A percentile compares a stretch with the other conserved stretches of the same genome.
These are phyloP conservation scores for Cecidostiba fungosa DNA, from an alignment of 2,888 invertebrate genomes.

Conservation along the genomic window DNA sequence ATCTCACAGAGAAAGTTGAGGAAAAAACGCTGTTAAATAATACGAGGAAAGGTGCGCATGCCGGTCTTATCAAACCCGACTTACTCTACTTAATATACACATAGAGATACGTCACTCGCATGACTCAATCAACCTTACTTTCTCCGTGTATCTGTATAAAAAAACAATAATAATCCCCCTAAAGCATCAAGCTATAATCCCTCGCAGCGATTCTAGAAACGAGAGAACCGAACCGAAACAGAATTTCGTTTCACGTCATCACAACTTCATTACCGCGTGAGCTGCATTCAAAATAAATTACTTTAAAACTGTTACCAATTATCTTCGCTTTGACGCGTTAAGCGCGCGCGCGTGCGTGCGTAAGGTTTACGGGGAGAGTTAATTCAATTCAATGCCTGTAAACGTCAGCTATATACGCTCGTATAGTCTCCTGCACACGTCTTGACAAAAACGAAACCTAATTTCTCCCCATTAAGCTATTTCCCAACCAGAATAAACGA, in stretches of 20 bases:
- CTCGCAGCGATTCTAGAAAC: background rate
- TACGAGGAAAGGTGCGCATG: too few species aligned
- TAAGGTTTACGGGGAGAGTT: conserved; percentile 9
- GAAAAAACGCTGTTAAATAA: too few species aligned
- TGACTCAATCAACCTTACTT: too few species aligned
- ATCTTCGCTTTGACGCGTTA: conserved; percentile 13
- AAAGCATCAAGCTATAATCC: background rate
- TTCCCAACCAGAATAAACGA: background rate
- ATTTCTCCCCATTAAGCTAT: background rate
- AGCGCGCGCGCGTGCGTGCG: background rate
- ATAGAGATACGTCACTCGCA: too few species aligned
- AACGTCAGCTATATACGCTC: background rate
- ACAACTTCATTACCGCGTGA: background rate
- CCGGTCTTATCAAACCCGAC: too few species aligned
- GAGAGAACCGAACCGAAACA: too few species aligned
- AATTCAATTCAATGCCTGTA: conserved; percentile 4
- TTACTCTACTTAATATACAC: too few species aligned
- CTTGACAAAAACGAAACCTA: conserved; percentile 6
- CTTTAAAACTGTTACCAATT: conserved; percentile 15
- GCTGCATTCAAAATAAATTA: conserved; percentile 8
- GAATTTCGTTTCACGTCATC: conserved; percentile 4
- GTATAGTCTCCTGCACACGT: background rate
- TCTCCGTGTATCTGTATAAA: too few species aligned
- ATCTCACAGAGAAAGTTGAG: too few species aligned
- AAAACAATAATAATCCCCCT: too few species aligned